Evolutionary conservation across 2,113 vertebrate genomes (phyloP), one percentile per base, ranked within the genome.

Genomic region (Condylura cristata): DNA sequence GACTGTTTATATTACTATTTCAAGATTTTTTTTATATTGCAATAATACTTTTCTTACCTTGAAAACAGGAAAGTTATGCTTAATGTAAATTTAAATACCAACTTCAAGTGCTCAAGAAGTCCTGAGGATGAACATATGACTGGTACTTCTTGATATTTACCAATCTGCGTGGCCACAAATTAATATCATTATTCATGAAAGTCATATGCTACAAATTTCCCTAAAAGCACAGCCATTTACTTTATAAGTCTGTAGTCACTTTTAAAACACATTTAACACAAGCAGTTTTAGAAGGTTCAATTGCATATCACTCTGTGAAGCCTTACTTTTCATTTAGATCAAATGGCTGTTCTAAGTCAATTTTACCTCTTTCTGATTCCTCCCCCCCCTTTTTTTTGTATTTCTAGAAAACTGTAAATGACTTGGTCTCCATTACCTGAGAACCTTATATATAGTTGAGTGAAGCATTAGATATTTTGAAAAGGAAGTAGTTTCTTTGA

Each of bases 221-320:
- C 68, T 61, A 44, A 56, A 75, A 71, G 1, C 26, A 87, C 41
- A 26, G 20, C 11, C 9, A 16, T 76, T 48, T 65, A 66, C 51
- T 86, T 78, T 85, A 51, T 81, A 91, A 58, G 60, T 82, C 13
- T 80, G 2, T 37, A 66, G 6, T 63, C 24, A 58, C 86, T 82
- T 92, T 78, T 93, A 83, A 34, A 75, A 93, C 56, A 71, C 17
- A 65, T 88, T 44, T 85, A 95, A 16, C 8, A 75, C 20, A 70
- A 30, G 20, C 18, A 61, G 5, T 72, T 81, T 11, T 5, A 85
- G 48, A 48, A 74, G 2, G 0, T 92, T 93, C 84, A 58, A 63
- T 91, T 80, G 37, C 34, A 41, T 63, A 66, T 86, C 24, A 37
- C 26, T 93, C 51, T 89, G 12, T 48, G 53, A 70, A 70, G 53